Base-by-base conservation (phyloP, 2,888 invertebrate species). In the Mamestra brassicae region DNA sequence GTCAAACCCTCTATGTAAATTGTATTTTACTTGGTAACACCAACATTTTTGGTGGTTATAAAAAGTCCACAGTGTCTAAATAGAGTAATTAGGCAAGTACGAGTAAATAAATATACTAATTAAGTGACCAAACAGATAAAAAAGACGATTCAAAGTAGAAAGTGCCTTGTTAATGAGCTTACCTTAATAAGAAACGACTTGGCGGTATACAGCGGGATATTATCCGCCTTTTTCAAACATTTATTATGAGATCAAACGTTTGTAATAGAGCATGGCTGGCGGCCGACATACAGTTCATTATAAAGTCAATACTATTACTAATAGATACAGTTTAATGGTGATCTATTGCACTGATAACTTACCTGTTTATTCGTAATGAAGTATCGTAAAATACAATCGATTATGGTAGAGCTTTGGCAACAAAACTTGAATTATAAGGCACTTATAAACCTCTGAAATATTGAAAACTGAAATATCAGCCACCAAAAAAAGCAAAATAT, bases 221-320 rank as follows among this genome's bases (percentile, higher is more conserved):
- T 60, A 65, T 74, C 42, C 71, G 67, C 65, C 67, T 81, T 80
- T 67, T 78, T 81, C 54, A 61, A 66, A 66, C 66, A 58, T 67
- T 42, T 64, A 73, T 47, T 84, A 81, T 83, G 73, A 71, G 80
- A 79, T 80, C 83, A 83, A 78, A 83, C 79, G 73, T 71, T 84
- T 72, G 78, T 78, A 90, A 78, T 78, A 88, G 88, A 89, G 88
- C 89, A 85, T 87, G 78, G 84, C 88, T 77, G 65, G 65, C 72
- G 87, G 45, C 89, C 88, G 85, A 87, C 72, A 86, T 89, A 77
- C 80, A 68, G 67, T 74, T 81, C 76, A 85, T 85, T 86, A 83
- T 71, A 79, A 85, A 81, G 83, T 84, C 84, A 85, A 84, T 85
- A 76, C 72, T 69, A 81, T 78, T 81, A 82, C 78, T 81, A 83